These are phyloP conservation scores for Lasioglossum marginatum DNA, from an alignment of 2,888 invertebrate species.

Conservation along the genomic window DNA sequence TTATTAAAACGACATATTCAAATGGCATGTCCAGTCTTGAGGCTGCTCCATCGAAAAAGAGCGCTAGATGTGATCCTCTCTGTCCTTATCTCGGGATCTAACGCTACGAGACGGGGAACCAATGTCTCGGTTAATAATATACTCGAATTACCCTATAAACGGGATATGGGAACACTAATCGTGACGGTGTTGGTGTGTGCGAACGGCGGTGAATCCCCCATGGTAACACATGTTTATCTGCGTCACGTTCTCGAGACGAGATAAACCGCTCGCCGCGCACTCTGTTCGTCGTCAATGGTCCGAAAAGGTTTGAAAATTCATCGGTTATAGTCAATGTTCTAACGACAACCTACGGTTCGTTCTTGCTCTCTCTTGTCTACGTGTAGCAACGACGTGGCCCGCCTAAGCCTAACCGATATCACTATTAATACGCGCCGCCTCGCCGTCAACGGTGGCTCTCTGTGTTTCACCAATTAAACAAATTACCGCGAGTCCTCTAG, in stretches of 20 bases:
- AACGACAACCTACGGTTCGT: slow-evolving; percentile 45
- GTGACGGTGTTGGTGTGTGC: not conserved
- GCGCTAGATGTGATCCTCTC: slow-evolving; percentile 56
- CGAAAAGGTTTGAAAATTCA: slow-evolving; percentile 47
- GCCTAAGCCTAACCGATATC: slow-evolving; percentile 32
- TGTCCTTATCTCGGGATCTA: slow-evolving; percentile 30
- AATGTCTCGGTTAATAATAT: slow-evolving; percentile 14
- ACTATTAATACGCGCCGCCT: not conserved
- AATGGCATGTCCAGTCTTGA: slow-evolving; percentile 72
- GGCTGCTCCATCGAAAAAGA: slow-evolving; percentile 57
- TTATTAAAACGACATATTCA: slow-evolving; percentile 63
- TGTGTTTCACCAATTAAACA: not conserved
- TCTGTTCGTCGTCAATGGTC: slow-evolving; percentile 59
- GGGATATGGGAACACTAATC: slow-evolving; percentile 31
- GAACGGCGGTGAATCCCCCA: not conserved
- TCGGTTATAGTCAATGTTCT: slow-evolving; percentile 51
- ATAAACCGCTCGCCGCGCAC: slow-evolving; percentile 34
- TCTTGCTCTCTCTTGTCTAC: slow-evolving; percentile 18
- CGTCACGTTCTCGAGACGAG: not conserved
- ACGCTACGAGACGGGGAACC: slow-evolving; percentile 25
- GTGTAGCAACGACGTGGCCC: slow-evolving; percentile 30
- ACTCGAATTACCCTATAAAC: slow-evolving; percentile 38
- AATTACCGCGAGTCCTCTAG: slow-evolving; percentile 3
- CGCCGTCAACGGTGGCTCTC: not conserved
- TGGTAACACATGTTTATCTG: not conserved